A percentile compares a stretch with the other conserved stretches of the same genome.
phyloP scores from a whole-genome alignment of 2,113 vertebrate species.

The Myrmecophaga tridactyla region DNA sequence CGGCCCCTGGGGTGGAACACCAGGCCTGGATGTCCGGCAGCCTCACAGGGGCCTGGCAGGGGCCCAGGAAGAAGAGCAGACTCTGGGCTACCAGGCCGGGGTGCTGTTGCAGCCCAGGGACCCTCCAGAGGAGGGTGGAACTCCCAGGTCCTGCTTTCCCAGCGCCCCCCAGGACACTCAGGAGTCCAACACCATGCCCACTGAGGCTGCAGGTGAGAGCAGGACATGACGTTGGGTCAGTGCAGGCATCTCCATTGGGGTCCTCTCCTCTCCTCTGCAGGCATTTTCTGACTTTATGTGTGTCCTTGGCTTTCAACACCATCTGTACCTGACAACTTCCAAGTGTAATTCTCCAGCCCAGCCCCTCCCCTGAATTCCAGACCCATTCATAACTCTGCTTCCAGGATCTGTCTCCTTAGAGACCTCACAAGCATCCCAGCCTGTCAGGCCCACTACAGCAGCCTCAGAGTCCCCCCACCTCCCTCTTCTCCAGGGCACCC shows the following conservation, averaged over 20 bases:
- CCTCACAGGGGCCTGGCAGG: conserved; percentile 73
- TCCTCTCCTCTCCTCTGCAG: background rate
- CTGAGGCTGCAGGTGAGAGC: conserved; percentile 78
- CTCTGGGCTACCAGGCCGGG: conserved; percentile 82
- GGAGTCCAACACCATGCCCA: conserved; percentile 68
- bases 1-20: conserved; percentile 76
- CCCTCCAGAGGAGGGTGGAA: conserved; percentile 83
- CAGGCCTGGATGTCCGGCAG: conserved; percentile 73
- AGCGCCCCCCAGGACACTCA: conserved; percentile 76
- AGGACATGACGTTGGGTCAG: background rate
- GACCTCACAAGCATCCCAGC: no score
- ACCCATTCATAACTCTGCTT: background rate
- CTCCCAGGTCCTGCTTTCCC: conserved; percentile 83
- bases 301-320: background rate
- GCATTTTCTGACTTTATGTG: background rate
- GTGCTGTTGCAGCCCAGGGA: conserved; percentile 80
- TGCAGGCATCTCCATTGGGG: background rate
- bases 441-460: background rate
- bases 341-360: background rate
- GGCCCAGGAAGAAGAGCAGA: conserved; percentile 77
- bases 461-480: background rate
- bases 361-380: background rate
- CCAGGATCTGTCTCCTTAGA: background rate
- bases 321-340: background rate
- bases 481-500: background rate